Conservation (phyloP, 2,113 vertebrate genomes). For the Oncorhynchus keta region DNA sequence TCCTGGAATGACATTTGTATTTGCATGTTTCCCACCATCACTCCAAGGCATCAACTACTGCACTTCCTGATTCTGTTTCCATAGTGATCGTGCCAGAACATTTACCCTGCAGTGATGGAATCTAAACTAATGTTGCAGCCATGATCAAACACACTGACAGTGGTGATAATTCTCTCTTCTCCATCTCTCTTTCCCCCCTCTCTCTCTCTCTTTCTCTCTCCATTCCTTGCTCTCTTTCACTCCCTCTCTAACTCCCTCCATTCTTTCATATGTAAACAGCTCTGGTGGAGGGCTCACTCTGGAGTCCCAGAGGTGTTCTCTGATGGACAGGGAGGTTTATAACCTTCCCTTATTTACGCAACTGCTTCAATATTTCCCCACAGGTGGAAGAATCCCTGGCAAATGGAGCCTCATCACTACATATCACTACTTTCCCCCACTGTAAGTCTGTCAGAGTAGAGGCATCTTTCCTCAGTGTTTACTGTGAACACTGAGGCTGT, state of each 20-base stretch:
- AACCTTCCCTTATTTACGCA: constrained; percentile 10
- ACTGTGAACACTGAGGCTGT: too few species aligned
- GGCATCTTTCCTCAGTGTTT: too few species aligned
- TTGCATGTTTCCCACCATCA: constrained; percentile 46
- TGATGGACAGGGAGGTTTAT: constrained; percentile 33
- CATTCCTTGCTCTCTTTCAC: constrained; percentile 51
- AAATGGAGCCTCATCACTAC: constrained; percentile 42
- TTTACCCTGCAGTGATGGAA: constrained; percentile 63
- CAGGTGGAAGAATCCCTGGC: constrained; percentile 47
- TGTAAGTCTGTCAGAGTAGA: neutral
- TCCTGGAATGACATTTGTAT: constrained; percentile 64
- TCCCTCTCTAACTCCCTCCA: constrained; percentile 7
- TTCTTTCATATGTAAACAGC: constrained; percentile 55
- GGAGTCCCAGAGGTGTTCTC: constrained; percentile 7
- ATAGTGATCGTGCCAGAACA: constrained; percentile 66
- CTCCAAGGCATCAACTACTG: constrained; percentile 43
- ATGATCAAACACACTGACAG: constrained; percentile 63
- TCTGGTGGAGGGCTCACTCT: constrained; percentile 18
- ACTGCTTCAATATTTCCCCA: constrained; percentile 28
- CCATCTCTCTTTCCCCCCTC: constrained; percentile 37
- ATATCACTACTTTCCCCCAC: constrained; percentile 11
- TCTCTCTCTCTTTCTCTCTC: constrained; percentile 9
- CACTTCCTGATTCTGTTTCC: constrained; percentile 72
- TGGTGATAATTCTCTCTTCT: constrained; percentile 37
- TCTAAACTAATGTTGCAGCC: constrained; percentile 60